Base-by-base conservation (phyloP, 2,797 vertebrate genomes). In the Glossophaga mutica region DNA sequence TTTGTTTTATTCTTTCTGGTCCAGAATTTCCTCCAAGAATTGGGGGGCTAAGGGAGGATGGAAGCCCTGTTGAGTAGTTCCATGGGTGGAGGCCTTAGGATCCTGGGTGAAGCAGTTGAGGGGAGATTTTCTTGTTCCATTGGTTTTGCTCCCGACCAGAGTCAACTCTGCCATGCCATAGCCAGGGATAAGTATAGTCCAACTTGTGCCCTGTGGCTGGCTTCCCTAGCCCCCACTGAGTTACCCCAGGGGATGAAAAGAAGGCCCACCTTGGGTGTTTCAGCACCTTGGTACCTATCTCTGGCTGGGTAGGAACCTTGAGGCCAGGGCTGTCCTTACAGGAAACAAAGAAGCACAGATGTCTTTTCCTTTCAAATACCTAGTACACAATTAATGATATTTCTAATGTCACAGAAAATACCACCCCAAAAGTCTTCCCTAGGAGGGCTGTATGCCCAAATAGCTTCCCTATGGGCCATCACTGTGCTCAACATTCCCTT, bases 321-420 rank as follows among this genome's bases (percentile, higher is more conserved):
- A 74, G 44, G 22, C 91, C 39, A 18, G 19, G 52, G 65, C 62
- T 79, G 44, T 73, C 74, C 44, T 83, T 22, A 8, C 5, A 44
- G 65, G 82, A 55, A 83, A 57, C 37, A 42, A n/a, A 92, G 62
- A 34, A 50, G 92, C 26, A 76, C 78, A 93, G 67, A 55, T 73
- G 24, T 37, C 62, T 94, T 86, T 85, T 94, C 59, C 82, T 96
- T 91, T 86, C 71, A 73, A 95, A 97, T 24, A 89, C 0, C 4
- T 21, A 87, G 97, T 67, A 84, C 71, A 79, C 59, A 86, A 96
- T 95, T 95, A 94, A 96, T 79, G 52, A 83, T 65, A 91, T 71
- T 68, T 94, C 8, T 90, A 96, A 96, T 16, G 62, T 71, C 85
- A 94, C 26, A 50, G 87, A 96, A 93, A 93, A 86, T 70, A 76